phyloP scores from a whole-genome alignment of 2,888 invertebrate species.

The Epinotia bilunana region DNA sequence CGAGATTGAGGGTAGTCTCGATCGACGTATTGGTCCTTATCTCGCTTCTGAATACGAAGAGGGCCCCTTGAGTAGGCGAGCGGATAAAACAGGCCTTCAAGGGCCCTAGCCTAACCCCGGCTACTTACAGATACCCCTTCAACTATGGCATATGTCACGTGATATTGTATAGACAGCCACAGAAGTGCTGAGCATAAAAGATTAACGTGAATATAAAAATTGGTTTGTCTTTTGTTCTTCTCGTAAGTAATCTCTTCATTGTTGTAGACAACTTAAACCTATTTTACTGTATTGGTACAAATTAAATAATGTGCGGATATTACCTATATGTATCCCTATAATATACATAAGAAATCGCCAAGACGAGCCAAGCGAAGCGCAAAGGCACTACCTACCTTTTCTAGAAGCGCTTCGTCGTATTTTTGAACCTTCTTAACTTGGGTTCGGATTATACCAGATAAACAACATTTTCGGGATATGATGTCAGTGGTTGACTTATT shows the following conservation, averaged over 20 bases:
- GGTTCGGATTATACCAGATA: too few species aligned
- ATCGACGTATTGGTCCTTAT: constrained; percentile 38
- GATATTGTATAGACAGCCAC: neutral
- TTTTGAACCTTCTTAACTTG: too few species aligned
- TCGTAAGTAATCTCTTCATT: neutral
- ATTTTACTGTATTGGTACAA: too few species aligned
- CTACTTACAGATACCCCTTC: constrained; percentile 13
- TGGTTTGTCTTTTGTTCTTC: neutral
- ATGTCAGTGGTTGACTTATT: too few species aligned
- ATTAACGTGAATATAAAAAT: neutral
- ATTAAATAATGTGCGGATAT: too few species aligned
- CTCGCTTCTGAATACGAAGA: constrained; percentile 22
- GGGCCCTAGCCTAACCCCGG: constrained; percentile 35
- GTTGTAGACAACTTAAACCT: too few species aligned
- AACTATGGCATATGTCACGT: constrained; percentile 18
- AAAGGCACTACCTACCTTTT: too few species aligned
- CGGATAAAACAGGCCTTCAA: constrained; percentile 42
- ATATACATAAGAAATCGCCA: too few species aligned
- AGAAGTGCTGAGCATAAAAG: neutral
- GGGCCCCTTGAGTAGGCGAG: constrained; percentile 28
- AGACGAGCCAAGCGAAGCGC: too few species aligned
- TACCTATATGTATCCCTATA: too few species aligned
- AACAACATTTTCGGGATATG: too few species aligned
- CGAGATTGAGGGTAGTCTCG: constrained; percentile 19
- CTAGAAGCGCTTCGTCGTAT: too few species aligned